Conservation (phyloP, 2,888 invertebrate genomes). For the Agrotis exclamationis region DNA sequence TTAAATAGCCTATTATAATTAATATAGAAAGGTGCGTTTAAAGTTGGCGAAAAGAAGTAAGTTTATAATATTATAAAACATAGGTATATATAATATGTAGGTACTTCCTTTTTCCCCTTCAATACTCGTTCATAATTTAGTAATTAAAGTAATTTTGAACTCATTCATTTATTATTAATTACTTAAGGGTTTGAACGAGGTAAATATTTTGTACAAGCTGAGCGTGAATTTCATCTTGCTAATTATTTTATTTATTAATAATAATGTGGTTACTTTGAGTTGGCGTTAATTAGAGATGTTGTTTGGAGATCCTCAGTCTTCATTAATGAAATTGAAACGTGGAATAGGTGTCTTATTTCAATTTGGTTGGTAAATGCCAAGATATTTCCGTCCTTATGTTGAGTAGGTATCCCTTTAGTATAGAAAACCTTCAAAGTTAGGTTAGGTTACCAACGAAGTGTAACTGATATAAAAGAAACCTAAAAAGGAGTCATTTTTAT, state of each 20-base stretch:
- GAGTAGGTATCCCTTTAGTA: neutral
- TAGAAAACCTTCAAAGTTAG: neutral
- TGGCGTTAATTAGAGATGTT: conserved; percentile 34
- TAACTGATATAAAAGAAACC: neutral
- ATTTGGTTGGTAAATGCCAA: neutral
- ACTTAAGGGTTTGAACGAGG: conserved; percentile 31
- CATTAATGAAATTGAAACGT: conserved; percentile 26
- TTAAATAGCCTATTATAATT: no score
- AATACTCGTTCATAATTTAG: neutral
- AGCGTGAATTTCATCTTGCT: conserved; percentile 16
- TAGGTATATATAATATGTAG: no score
- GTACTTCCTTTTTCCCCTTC: neutral
- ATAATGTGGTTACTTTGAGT: conserved; percentile 46
- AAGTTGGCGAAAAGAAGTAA: neutral
- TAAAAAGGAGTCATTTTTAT: neutral
- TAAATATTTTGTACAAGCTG: conserved; percentile 38
- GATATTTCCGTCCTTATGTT: conserved; percentile 15
- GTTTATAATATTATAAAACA: neutral
- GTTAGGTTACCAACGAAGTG: no score
- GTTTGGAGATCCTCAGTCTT: conserved; percentile 20
- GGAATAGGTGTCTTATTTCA: conserved; percentile 6
- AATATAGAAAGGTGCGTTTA: no score
- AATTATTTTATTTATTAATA: conserved; percentile 41
- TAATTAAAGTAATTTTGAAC: conserved; percentile 17
- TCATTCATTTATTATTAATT: conserved; percentile 45